Base-by-base conservation (phyloP, 2,113 vertebrate genomes). In the Cyprinodon tularosa region DNA sequence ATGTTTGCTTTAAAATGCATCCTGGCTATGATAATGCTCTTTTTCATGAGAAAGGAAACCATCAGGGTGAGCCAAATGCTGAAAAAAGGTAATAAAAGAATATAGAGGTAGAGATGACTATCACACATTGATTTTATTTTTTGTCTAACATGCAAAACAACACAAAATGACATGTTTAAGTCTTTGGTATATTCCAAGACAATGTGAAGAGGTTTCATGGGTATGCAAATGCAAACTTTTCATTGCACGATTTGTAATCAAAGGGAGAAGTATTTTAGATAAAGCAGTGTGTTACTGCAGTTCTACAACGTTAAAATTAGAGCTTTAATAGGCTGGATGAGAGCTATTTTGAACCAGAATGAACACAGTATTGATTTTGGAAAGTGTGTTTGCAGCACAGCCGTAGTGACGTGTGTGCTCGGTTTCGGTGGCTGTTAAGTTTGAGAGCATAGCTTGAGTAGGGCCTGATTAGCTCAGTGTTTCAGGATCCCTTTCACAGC, bases 371-470 rank as follows among this genome's bases (percentile, higher is more conserved):
- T 42, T 20, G 14, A 48, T 17, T 74, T 80, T 29, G 61, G 71
- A 71, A 61, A 40, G 61, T 76, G 15, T 3, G 17, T 47, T 62
- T 72, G 64, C 60, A 63, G 50, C 78, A 68, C 74, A 76, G 82
- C 36, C 74, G 29, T 68, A 74, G 73, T 17, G 66, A 73, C 62
- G 66, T 10, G 72, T 71, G 74, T 66, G 71, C 66, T 80, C 3
- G 83, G 84, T 90, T 89, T 86, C 0, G 12, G 80, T 70, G 86
- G 89, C 85, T 91, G 85, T 87, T 84, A 78, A 72, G 71, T 87
- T 77, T 91, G 84, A 86, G 83, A 77, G 85, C 48, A 66, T 13
- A 80, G 82, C 88, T 88, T 84, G 80, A 70, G 64, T 70, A 78
- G 86, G 9, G 76, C 87, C 84, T 86, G 80, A 82, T 89, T 85